These are phyloP conservation scores for Anoplolepis gracilipes DNA, from an alignment of 1,140 invertebrate genomes.

Conservation along the genomic window DNA sequence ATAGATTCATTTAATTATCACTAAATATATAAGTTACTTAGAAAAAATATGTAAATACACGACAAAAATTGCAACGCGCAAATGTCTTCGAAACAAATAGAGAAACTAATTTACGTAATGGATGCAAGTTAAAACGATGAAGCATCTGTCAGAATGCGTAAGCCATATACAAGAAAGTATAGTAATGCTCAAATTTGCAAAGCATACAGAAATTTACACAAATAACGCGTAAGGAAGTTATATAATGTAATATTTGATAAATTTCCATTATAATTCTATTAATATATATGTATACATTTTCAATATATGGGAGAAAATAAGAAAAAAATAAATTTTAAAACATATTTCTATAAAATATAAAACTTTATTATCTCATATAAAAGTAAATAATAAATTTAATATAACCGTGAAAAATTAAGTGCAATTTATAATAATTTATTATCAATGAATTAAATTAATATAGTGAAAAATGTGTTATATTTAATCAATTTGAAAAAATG, in stretches of 20 bases:
- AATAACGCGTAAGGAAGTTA: too few relatives aligned
- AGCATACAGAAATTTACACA: background rate
- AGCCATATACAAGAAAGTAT: background rate
- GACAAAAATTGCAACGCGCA: background rate
- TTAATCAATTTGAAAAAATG: too few relatives aligned
- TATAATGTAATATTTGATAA: too few relatives aligned
- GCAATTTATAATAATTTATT: background rate
- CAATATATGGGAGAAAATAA: too few relatives aligned
- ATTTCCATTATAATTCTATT: too few relatives aligned
- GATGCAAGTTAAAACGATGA: conserved; percentile 19
- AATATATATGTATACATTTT: too few relatives aligned
- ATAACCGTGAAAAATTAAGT: background rate
- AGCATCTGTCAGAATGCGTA: conserved; percentile 10
- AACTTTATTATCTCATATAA: background rate
- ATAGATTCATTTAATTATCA: background rate
- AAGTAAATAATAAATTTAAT: background rate
- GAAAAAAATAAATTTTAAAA: too few relatives aligned
- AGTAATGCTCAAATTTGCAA: conserved; percentile 24
- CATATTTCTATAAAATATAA: too few relatives aligned
- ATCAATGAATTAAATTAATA: background rate
- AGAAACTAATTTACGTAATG: conserved; percentile 8
- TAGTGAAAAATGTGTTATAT: background rate
- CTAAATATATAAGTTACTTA: background rate
- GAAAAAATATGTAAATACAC: conserved; percentile 10
- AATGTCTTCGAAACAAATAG: background rate